These are phyloP conservation scores for Mohoua ochrocephala DNA, from an alignment of 2,113 vertebrate species.

Conservation along the genomic window DNA sequence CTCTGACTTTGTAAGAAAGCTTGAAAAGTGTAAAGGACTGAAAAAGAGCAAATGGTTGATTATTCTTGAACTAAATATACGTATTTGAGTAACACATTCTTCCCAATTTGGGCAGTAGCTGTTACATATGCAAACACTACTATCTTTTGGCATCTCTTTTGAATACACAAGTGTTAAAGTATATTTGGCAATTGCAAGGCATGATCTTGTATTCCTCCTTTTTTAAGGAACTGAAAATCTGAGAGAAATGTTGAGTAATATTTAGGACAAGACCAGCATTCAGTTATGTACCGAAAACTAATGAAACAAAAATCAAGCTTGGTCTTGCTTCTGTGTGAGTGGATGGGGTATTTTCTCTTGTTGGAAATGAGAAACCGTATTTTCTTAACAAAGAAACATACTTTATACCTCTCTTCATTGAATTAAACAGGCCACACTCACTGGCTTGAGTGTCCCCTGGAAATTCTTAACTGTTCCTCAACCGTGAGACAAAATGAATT, in stretches of 20 bases:
- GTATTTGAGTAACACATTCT: not conserved
- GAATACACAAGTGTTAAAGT: not conserved
- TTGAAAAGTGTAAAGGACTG: not conserved
- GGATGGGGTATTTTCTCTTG: not conserved
- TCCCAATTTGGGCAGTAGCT: not conserved
- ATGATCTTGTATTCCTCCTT: not conserved
- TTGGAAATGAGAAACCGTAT: not conserved
- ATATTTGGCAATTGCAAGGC: not conserved
- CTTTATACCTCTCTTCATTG: not conserved
- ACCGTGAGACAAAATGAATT: not conserved
- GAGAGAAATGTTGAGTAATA: not conserved
- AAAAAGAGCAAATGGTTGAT: conserved; percentile 24
- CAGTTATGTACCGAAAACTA: not conserved
- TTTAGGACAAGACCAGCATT: not conserved
- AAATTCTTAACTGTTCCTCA: not conserved
- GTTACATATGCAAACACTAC: not conserved
- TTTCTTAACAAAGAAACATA: not conserved
- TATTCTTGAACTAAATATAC: not conserved
- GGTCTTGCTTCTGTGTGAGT: not conserved
- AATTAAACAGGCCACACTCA: not conserved
- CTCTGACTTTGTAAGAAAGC: not conserved
- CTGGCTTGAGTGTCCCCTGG: not conserved
- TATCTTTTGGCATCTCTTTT: not conserved
- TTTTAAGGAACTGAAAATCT: not conserved
- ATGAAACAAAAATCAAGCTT: not conserved